These are phyloP conservation scores for Chiridota heheva DNA, from an alignment of 35 echinoderm and acorn worm genomes.

Conservation along the genomic window DNA sequence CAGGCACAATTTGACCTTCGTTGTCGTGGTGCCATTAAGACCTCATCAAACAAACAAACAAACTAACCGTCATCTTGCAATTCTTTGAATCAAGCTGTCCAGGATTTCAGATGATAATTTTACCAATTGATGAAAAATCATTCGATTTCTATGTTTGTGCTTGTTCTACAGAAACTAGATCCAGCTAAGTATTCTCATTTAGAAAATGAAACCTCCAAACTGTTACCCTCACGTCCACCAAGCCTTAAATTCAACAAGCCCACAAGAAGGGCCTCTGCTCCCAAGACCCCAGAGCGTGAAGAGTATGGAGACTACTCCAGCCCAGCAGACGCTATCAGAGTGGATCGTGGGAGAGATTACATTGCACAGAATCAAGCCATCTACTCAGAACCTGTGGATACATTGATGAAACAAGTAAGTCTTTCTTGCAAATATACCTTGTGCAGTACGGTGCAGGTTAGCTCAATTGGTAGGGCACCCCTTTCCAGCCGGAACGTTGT, in stretches of 20 bases:
- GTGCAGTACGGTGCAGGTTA: slow-evolving; percentile 35
- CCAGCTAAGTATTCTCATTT: slow-evolving; percentile 36
- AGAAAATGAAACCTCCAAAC: slow-evolving; percentile 7
- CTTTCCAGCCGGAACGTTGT: no score
- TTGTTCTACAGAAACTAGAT: slow-evolving; percentile 46
- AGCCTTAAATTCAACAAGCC: slow-evolving; percentile 5
- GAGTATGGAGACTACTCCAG: slow-evolving; percentile 33
- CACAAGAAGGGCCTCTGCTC: slow-evolving; percentile 8
- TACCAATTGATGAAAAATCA: not conserved
- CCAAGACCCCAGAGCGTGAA: slow-evolving; percentile 40
- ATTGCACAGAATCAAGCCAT: slow-evolving; percentile 35
- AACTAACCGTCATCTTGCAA: not conserved
- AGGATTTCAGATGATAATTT: not conserved
- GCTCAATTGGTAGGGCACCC: not conserved
- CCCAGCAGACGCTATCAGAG: slow-evolving; percentile 35
- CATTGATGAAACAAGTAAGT: no score
- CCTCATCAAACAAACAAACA: not conserved
- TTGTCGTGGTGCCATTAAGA: no score
- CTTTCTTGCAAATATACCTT: no score
- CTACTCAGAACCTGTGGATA: slow-evolving; percentile 51
- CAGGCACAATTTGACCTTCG: no score
- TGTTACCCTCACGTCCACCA: slow-evolving; percentile 12
- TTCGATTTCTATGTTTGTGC: not conserved
- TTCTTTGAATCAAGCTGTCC: no score
- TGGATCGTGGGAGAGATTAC: not conserved